Percentiles rank a stretch among this genome's conserved stretches.
These are phyloP conservation scores for Hemibagrus wyckioides DNA, from an alignment of 2,113 vertebrate species.

Conservation along the genomic window DNA sequence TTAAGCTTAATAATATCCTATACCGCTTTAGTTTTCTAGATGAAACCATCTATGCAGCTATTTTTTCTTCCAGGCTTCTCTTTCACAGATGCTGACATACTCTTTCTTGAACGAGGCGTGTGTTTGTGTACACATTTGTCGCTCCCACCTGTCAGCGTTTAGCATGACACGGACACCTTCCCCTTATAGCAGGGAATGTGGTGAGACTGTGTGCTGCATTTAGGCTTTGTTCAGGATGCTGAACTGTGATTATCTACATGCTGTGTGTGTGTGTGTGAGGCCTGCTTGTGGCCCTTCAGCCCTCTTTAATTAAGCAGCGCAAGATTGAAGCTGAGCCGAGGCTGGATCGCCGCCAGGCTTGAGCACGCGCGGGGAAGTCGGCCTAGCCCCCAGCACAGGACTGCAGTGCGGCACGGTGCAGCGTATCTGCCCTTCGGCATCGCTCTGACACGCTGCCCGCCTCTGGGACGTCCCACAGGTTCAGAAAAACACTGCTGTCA, in stretches of 20 bases:
- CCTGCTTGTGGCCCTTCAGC: conserved; percentile 50
- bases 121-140: conserved; percentile 4
- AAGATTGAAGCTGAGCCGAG: conserved; percentile 50
- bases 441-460: neutral
- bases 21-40: conserved; percentile 1
- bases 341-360: conserved; percentile 35
- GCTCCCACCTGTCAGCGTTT: conserved; percentile 61
- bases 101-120: neutral
- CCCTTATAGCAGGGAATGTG: conserved; percentile 54
- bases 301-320: conserved; percentile 60
- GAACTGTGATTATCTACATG: conserved; percentile 43
- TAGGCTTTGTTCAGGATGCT: conserved; percentile 45
- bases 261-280: conserved; percentile 42
- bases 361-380: conserved; percentile 8
- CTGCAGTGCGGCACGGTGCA: conserved; percentile 27
- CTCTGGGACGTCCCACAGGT: neutral
- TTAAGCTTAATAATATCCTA: conserved; percentile 1
- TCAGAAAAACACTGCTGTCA: neutral
- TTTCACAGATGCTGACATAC: neutral
- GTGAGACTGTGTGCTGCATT: conserved; percentile 37
- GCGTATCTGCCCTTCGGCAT: neutral
- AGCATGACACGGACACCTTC: conserved; percentile 23
- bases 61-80: neutral
- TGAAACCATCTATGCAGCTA: neutral
- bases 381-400: neutral